A percentile compares a stretch with the other conserved stretches of the same genome.
phyloP scores from a whole-genome alignment of 2,113 vertebrate genomes.

The Dicaeum eximium region DNA sequence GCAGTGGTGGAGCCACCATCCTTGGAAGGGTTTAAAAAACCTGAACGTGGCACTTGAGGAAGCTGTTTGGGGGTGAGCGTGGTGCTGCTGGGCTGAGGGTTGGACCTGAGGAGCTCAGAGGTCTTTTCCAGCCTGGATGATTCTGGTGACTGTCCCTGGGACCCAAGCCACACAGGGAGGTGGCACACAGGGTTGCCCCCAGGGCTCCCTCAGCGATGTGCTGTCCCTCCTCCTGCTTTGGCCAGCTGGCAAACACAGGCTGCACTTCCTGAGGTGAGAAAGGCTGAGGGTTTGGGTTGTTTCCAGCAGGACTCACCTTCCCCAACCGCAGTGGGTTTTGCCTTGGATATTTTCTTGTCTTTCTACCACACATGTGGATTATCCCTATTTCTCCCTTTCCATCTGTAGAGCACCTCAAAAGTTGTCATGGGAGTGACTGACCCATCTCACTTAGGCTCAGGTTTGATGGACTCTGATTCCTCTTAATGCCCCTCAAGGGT shows the following conservation, averaged over 20 bases:
- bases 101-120: not conserved
- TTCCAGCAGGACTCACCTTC: not conserved
- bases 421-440: not conserved
- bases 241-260: not conserved
- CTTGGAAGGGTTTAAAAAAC: not conserved
- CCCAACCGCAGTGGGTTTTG: not conserved
- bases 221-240: not conserved
- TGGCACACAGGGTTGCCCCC: not conserved
- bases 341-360: not conserved
- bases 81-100: not conserved
- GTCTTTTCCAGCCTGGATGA: not conserved
- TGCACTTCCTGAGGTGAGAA: not conserved
- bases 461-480: not conserved
- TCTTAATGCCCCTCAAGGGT: not conserved
- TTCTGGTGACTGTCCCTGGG: not conserved
- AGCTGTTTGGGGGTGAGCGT: not conserved
- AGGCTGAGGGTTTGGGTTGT: accelerated
- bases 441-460: not conserved
- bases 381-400: not conserved
- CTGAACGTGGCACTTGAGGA: not conserved
- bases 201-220: not conserved
- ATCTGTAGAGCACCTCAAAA: not conserved
- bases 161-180: accelerated
- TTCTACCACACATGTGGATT: accelerated
- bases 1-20: not conserved